Evolutionary conservation across 2,113 vertebrate species (phyloP).

Genomic region (Gila orcuttii): DNA sequence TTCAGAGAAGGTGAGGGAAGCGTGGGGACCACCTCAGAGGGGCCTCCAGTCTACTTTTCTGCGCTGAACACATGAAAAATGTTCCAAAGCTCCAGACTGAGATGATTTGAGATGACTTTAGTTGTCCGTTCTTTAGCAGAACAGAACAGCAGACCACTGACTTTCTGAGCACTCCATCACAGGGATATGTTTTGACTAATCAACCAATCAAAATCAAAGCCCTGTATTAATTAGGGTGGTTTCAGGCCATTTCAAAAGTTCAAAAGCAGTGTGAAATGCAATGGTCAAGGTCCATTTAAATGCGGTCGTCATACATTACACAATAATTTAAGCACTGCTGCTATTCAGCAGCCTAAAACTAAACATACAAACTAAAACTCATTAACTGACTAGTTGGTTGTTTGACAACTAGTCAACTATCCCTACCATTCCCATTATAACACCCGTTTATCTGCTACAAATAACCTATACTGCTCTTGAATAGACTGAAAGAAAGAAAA

Average conservation of each 20-base stretch:
- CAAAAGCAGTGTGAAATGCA: neutral
- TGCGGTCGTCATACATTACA: neutral
- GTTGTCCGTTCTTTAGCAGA: neutral
- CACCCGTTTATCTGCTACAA: neutral
- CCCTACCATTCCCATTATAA: neutral
- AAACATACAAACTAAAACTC: neutral
- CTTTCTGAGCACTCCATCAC: neutral
- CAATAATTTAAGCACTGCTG: neutral
- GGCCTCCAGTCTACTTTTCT: slow-evolving; percentile 1
- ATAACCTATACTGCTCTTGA: neutral
- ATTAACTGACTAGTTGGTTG: neutral
- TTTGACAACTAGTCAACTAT: neutral
- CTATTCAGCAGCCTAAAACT: neutral
- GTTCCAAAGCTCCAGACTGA: neutral
- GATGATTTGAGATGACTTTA: neutral
- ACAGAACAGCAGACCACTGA: neutral
- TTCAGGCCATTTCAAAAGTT: neutral
- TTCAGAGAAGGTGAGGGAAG: slow-evolving; percentile 40
- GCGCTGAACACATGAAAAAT: slow-evolving; percentile 20
- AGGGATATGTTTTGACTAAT: neutral
- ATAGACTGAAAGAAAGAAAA: neutral
- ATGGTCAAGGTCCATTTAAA: neutral
- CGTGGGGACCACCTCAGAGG: slow-evolving; percentile 28
- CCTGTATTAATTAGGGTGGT: no score
- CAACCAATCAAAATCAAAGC: neutral